These are phyloP conservation scores for Buceros bicornis DNA, from an alignment of 2,797 vertebrate genomes.

Conservation along the genomic window DNA sequence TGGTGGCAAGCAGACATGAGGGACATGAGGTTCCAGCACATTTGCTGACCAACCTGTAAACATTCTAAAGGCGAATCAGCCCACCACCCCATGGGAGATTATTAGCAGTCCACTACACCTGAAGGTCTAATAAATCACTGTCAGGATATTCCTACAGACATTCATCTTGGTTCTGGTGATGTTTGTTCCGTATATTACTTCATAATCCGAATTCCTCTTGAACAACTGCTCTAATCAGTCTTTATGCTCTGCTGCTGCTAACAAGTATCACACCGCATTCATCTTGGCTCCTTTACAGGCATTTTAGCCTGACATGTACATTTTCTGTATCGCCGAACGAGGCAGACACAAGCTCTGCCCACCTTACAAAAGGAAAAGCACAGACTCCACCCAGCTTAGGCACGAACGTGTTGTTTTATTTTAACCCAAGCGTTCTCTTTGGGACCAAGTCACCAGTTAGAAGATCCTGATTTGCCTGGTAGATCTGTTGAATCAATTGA, in stretches of 20 bases:
- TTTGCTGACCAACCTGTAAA: background rate
- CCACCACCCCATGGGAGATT: background rate
- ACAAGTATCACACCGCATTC: background rate
- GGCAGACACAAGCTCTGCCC: background rate
- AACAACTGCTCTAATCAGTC: background rate
- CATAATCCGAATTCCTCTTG: background rate
- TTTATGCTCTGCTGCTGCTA: background rate
- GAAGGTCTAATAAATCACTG: constrained; percentile 9
- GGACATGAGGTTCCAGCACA: background rate
- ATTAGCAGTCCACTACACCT: background rate
- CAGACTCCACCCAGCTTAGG: background rate
- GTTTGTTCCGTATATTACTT: background rate
- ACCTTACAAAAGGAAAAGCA: background rate
- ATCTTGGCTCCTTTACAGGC: background rate
- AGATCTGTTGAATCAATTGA: background rate
- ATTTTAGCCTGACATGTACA: background rate
- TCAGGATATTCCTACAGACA: background rate
- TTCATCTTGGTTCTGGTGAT: background rate
- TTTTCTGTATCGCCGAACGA: fast-evolving
- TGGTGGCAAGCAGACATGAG: background rate
- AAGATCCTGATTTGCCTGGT: background rate
- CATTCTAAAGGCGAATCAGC: background rate
- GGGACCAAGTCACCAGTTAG: background rate
- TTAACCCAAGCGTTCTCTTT: background rate
- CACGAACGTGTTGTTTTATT: background rate